Evolutionary conservation across 2,888 invertebrate species (phyloP), one percentile per base, ranked within the genome.

Genomic region (Tyria jacobaeae): DNA sequence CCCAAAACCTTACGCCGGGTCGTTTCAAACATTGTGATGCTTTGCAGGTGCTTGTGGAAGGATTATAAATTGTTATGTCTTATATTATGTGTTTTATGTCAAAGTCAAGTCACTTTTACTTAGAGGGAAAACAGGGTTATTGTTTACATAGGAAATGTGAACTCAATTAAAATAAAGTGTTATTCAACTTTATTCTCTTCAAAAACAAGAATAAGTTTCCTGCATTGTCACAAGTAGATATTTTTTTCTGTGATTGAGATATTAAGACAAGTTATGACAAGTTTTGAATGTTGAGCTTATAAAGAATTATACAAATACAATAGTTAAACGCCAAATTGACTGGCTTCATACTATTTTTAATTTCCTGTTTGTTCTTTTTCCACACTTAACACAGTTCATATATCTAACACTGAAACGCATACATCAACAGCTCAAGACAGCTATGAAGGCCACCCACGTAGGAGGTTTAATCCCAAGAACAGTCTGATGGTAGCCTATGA

Each of bases 391-490:
- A 47, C 24, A n/a, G 15, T 41, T 58, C 53, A 63, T 54, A 68
- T 31, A 25, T 68, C 21, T 70, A 58, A 70, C 49, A 60, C 63
- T 49, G 17, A 52, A 54, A 66, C 49, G 59, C 47, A 58, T 66
- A 70, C 70, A 70, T 70, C 69, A 59, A 79, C 74, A 78, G 75
- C 76, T 66, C 81, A 85, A 82, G 82, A 70, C 70, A 68, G 60
- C 60, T 83, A 74, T 71, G 84, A 79, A 54, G 72, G 75, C 25
- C 79, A 82, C 35, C 58, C 75, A 47, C 83, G 80, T 66, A 88
- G 81, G 82, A 86, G 78, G 76, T 92, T 87, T 80, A 86, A 83
- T 60, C 90, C 91, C 55, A 90, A 88, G 78, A 84, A 79, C 69
- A 82, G 83, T 39, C 73, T 90, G 69, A 85, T 90, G 89, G 87